Base-by-base conservation (phyloP, 2,113 vertebrate species). In the Rhizomys pruinosus region DNA sequence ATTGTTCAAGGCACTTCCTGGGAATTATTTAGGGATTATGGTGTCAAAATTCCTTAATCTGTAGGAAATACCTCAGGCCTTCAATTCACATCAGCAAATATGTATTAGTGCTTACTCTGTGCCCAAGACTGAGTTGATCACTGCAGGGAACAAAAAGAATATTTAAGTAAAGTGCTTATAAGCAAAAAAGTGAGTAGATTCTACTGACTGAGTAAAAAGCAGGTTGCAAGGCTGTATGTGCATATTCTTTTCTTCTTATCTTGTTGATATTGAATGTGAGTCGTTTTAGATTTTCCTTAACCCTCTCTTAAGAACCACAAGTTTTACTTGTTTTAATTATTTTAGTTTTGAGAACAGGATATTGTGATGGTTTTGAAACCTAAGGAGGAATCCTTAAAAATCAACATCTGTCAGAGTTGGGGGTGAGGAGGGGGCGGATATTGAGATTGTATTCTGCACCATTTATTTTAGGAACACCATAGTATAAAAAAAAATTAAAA, bases 11-110 rank as follows among this genome's bases (percentile, higher is more conserved):
- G 97, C 97, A 98, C 98, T 98, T 98, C 98, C 98, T 98, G 98
- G 97, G 98, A 97, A 98, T 98, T 98, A 98, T 98, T 98, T 97
- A 98, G 97, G 97, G 97, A 97, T 97, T 98, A 98, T 97, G 92
- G 98, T 97, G 98, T 98, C 98, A 98, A 98, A 98, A 98, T 98
- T 97, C 97, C 97, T 98, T 98, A 98, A 98, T 98, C 98, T 98
- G 96, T 97, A 98, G 98, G 98, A 98, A 98, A 98, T 98, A 98
- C 96, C 95, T 92, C 91, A 94, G 91, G 96, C 98, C 98, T 98
- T 98, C 97, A 98, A 89, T 72, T 92, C 89, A 95, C 91, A 97
- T 96, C 96, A 97, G 96, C 97, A 96, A 96, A 95, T 93, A 93
- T 66, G 47, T 90, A 91, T 90, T 93, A 87, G 84, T 87, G 94